Percentiles rank a stretch among this genome's conserved stretches.
Conservation (phyloP, 2,797 vertebrate species). For the Hemitrygon akajei region DNA sequence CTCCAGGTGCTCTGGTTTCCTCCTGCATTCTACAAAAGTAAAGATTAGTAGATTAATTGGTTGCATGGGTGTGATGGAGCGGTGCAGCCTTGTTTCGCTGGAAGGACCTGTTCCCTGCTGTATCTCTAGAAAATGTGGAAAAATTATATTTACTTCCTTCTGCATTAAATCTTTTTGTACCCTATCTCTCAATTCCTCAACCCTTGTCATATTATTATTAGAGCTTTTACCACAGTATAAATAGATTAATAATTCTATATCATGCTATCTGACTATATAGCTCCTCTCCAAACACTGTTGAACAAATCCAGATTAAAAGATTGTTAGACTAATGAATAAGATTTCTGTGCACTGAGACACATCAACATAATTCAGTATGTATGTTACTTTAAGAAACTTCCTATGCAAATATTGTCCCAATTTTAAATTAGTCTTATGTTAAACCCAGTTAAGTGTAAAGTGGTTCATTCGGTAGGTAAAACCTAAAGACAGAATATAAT, state of each 20-base stretch:
- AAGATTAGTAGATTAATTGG: too few species aligned
- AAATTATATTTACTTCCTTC: too few species aligned
- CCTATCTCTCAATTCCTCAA: not conserved
- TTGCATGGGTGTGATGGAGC: too few species aligned
- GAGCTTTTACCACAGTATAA: not conserved
- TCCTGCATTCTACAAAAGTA: too few species aligned
- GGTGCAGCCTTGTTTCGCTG: too few species aligned
- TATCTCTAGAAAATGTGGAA: too few species aligned
- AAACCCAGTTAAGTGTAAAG: too few species aligned
- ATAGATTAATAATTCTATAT: constrained; percentile 2
- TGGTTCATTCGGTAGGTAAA: too few species aligned
- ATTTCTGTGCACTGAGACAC: constrained; percentile 44
- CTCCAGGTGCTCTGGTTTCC: not conserved
- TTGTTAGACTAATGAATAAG: constrained; percentile 48
- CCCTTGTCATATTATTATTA: not conserved
- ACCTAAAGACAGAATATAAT: too few species aligned
- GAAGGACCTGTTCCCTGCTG: too few species aligned
- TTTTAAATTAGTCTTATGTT: not conserved
- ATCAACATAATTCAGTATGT: constrained; percentile 47
- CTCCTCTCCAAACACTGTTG: constrained; percentile 53
- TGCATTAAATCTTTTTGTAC: not conserved
- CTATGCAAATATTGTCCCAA: not conserved
- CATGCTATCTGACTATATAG: not conserved
- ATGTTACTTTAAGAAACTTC: constrained; percentile 38
- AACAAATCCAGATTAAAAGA: constrained; percentile 58